Conservation (phyloP, 2,888 invertebrate genomes). For the Pegoplata infirma region DNA sequence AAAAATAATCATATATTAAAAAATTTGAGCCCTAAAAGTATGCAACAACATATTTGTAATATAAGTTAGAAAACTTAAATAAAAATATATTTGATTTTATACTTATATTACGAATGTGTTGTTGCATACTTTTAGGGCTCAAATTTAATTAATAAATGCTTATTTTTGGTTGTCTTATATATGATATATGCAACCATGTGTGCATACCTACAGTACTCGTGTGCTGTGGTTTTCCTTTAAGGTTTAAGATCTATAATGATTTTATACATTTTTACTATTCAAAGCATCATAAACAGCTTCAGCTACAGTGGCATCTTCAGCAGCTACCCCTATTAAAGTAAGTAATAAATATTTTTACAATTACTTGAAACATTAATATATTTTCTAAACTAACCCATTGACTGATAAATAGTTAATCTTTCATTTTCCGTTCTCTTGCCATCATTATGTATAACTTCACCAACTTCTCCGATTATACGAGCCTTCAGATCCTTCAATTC, state of each 20-base stretch:
- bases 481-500: slow-evolving; percentile 80
- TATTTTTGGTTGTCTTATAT: too few relatives aligned
- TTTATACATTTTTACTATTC: not conserved
- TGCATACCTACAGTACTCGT: too few relatives aligned
- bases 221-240: too few relatives aligned
- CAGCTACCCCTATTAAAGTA: slow-evolving; percentile 81
- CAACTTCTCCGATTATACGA: slow-evolving; percentile 80
- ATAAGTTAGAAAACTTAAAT: too few relatives aligned
- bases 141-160: too few relatives aligned
- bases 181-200: too few relatives aligned
- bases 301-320: slow-evolving; percentile 82
- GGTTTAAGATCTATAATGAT: not conserved
- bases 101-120: too few relatives aligned
- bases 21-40: too few relatives aligned
- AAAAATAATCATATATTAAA: too few relatives aligned
- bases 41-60: too few relatives aligned
- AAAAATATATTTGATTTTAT: too few relatives aligned
- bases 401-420: slow-evolving; percentile 81
- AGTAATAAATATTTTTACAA: not conserved
- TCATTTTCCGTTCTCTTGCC: slow-evolving; percentile 65
- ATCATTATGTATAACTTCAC: slow-evolving; percentile 79
- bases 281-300: slow-evolving; percentile 78
- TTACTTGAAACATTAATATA: not conserved
- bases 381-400: slow-evolving; percentile 81
- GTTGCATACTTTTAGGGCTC: too few relatives aligned